Conservation (phyloP, 2,888 invertebrate genomes). For the Calliphora vomitoria region DNA sequence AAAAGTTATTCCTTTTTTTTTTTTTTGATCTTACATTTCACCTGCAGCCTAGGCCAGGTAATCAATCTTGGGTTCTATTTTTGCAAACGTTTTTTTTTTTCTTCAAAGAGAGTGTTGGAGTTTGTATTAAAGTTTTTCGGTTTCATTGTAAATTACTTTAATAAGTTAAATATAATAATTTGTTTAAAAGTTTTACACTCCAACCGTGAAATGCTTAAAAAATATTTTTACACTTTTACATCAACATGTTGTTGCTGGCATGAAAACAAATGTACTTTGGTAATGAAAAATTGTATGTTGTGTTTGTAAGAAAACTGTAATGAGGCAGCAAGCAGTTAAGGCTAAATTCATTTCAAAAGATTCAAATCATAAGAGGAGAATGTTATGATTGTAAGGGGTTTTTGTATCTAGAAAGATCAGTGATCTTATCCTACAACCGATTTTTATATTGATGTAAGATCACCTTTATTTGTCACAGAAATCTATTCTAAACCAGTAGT, state of each 20-base stretch:
- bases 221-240: slow-evolving; percentile 23
- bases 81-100: too few relatives aligned
- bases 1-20: neutral
- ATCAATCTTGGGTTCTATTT: slow-evolving; percentile 56
- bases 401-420: too few relatives aligned
- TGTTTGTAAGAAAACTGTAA: slow-evolving; percentile 6
- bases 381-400: neutral
- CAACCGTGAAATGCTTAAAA: slow-evolving; percentile 51
- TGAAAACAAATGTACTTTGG: neutral
- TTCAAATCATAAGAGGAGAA: slow-evolving; percentile 22
- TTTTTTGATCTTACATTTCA: slow-evolving; percentile 78
- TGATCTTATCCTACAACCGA: too few relatives aligned
- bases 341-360: slow-evolving; percentile 24
- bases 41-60: slow-evolving; percentile 81
- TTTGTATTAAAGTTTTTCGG: slow-evolving; percentile 26
- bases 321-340: slow-evolving; percentile 1
- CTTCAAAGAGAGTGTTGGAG: slow-evolving; percentile 10
- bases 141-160: slow-evolving; percentile 81
- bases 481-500: too few relatives aligned
- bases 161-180: slow-evolving; percentile 83
- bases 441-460: too few relatives aligned
- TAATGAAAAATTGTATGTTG: slow-evolving; percentile 11
- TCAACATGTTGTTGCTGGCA: neutral
- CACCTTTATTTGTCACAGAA: too few relatives aligned
- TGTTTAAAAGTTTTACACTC: slow-evolving; percentile 70